Conservation (phyloP, 2,888 invertebrate species). For the Lasioglossum lativentre region DNA sequence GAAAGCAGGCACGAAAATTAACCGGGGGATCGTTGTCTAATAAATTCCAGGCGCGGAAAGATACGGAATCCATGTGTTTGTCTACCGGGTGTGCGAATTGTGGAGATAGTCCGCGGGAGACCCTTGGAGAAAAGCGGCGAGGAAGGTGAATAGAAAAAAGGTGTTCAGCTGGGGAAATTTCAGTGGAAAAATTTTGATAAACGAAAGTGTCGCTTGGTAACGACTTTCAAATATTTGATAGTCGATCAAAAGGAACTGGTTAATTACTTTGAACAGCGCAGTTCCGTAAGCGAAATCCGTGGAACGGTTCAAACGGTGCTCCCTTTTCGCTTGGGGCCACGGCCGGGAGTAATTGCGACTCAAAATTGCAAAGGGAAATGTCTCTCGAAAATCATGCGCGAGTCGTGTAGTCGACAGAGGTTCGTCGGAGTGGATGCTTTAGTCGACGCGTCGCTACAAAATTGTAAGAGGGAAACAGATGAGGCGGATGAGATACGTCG, state of each 20-base stretch:
- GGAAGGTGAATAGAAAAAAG: background rate
- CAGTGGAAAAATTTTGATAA: background rate
- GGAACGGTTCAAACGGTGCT: background rate
- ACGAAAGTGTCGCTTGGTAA: background rate
- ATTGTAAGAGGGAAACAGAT: constrained; percentile 46
- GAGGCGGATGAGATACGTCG: constrained; percentile 44
- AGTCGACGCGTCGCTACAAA: constrained; percentile 43
- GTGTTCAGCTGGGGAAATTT: background rate
- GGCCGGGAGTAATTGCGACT: background rate
- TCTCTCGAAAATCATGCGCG: constrained; percentile 29
- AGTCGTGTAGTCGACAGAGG: constrained; percentile 15
- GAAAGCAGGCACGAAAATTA: background rate
- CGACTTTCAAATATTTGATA: background rate
- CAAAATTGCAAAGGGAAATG: constrained; percentile 15
- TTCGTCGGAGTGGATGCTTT: constrained; percentile 28
- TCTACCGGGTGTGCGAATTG: background rate
- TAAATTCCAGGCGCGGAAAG: background rate
- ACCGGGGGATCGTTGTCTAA: background rate
- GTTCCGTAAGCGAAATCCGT: background rate
- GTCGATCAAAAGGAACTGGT: background rate
- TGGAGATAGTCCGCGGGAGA: background rate
- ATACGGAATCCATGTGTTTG: background rate
- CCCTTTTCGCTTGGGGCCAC: background rate
- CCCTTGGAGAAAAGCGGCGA: fast-evolving
- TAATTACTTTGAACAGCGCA: background rate